A percentile compares a stretch with the other conserved stretches of the same genome.
phyloP scores from a whole-genome alignment of 2,888 invertebrate genomes.

The Azorinus chamasolen region DNA sequence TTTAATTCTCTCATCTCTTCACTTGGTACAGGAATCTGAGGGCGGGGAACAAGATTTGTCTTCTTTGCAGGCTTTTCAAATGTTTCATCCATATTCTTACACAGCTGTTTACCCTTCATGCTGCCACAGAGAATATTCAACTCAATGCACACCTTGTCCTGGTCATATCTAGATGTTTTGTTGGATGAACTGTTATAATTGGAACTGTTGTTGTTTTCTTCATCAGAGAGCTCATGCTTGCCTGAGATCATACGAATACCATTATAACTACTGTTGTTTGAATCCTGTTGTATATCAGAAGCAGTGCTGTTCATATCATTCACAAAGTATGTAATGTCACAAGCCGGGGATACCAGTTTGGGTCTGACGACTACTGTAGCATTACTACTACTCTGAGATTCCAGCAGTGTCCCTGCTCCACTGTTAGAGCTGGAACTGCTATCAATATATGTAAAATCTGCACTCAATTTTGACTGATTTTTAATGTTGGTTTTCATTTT shows the following conservation, averaged over 20 bases:
- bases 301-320: no score
- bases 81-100: no score
- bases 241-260: no score
- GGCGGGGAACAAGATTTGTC: constrained; percentile 42
- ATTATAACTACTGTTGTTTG: no score
- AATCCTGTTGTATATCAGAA: no score
- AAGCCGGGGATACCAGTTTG: no score
- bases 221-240: constrained; percentile 1
- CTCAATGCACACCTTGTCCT: constrained; percentile 49
- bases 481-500: not conserved
- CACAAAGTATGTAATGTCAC: no score
- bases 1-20: constrained; percentile 66
- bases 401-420: not conserved
- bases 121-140: not conserved
- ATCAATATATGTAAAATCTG: not conserved
- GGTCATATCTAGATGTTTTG: constrained; percentile 47
- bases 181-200: constrained; percentile 44
- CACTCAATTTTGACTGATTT: not conserved
- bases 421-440: constrained; percentile 5
- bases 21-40: constrained; percentile 63
- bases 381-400: no score
- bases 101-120: no score
- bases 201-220: constrained; percentile 17
- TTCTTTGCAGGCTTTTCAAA: constrained; percentile 18
- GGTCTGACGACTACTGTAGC: no score